phyloP scores from a whole-genome alignment of 2,888 invertebrate genomes.

The Drosophila recens region DNA sequence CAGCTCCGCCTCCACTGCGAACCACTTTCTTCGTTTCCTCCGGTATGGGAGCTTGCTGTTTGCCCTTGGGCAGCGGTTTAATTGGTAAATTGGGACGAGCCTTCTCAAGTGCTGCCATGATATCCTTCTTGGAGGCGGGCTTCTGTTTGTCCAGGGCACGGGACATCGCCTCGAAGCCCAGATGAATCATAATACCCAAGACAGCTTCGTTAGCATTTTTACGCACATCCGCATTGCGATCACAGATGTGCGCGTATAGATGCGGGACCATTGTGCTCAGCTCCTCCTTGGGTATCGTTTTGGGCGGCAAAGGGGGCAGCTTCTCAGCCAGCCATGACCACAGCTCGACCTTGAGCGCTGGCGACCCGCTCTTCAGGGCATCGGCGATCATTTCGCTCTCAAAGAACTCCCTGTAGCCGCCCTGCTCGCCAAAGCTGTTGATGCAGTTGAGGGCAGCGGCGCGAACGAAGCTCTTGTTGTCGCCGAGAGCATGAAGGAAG shows the following conservation, averaged over 20 bases:
- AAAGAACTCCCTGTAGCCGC: slow-evolving; percentile 92
- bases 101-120: slow-evolving; percentile 93
- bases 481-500: slow-evolving; percentile 92
- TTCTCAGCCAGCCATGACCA: slow-evolving; percentile 94
- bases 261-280: slow-evolving; percentile 91
- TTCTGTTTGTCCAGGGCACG: slow-evolving; percentile 86
- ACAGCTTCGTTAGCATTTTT: slow-evolving; percentile 96
- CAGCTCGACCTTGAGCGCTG: slow-evolving; percentile 91
- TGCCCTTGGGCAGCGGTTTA: slow-evolving; percentile 90
- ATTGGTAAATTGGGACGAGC: slow-evolving; percentile 93
- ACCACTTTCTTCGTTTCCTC: slow-evolving; percentile 86
- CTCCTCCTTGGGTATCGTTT: slow-evolving; percentile 93
- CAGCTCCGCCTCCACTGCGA: slow-evolving; percentile 74
- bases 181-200: slow-evolving; percentile 96
- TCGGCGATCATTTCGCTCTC: slow-evolving; percentile 95
- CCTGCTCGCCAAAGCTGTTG: slow-evolving; percentile 93
- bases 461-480: slow-evolving; percentile 92
- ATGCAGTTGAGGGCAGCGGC: slow-evolving; percentile 93
- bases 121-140: slow-evolving; percentile 91
- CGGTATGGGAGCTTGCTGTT: slow-evolving; percentile 86
- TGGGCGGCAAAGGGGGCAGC: slow-evolving; percentile 89
- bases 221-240: slow-evolving; percentile 95
- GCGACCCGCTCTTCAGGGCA: slow-evolving; percentile 94
- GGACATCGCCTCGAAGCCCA: slow-evolving; percentile 88
- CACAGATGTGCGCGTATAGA: slow-evolving; percentile 93